phyloP scores from a whole-genome alignment of 2,797 vertebrate genomes.

The Chaetophractus vellerosus region DNA sequence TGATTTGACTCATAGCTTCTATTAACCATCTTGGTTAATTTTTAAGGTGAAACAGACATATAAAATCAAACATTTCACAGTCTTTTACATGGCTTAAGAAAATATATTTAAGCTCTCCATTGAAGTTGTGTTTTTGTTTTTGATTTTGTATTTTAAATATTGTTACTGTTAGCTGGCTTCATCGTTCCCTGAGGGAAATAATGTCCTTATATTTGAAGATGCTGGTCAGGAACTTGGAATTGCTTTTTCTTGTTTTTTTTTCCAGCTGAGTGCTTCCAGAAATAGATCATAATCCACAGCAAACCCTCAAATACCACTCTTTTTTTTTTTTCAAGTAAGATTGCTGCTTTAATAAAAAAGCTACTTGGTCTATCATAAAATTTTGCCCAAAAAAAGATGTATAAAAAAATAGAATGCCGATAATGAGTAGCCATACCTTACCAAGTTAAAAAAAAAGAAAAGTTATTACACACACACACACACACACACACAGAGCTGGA shows the following conservation, averaged over 20 bases:
- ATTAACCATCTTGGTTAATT: neutral
- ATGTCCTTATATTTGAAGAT: conserved; percentile 70
- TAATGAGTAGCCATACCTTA: conserved; percentile 1
- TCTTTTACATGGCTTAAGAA: neutral
- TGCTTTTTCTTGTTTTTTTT: conserved; percentile 60
- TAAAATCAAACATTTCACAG: conserved; percentile 30
- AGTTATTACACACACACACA: neutral
- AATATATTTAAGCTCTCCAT: neutral
- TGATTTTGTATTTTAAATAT: conserved; percentile 15
- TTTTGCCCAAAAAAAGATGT: conserved; percentile 53
- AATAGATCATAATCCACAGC: conserved; percentile 20
- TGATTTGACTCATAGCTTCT: neutral
- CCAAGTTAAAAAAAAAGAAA: conserved; percentile 39
- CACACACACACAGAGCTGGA: neutral
- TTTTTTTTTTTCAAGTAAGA: neutral
- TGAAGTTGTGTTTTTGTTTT: neutral
- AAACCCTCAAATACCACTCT: neutral
- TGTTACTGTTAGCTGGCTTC: conserved; percentile 54
- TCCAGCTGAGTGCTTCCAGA: conserved; percentile 53
- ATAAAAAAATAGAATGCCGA: conserved; percentile 20
- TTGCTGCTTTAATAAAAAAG: neutral
- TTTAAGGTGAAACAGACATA: conserved; percentile 45
- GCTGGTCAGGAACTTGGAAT: conserved; percentile 65
- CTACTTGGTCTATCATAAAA: neutral
- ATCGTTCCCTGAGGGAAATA: conserved; percentile 58